Evolutionary conservation across 2,797 vertebrate genomes (phyloP).

Genomic region (Potorous gilbertii): DNA sequence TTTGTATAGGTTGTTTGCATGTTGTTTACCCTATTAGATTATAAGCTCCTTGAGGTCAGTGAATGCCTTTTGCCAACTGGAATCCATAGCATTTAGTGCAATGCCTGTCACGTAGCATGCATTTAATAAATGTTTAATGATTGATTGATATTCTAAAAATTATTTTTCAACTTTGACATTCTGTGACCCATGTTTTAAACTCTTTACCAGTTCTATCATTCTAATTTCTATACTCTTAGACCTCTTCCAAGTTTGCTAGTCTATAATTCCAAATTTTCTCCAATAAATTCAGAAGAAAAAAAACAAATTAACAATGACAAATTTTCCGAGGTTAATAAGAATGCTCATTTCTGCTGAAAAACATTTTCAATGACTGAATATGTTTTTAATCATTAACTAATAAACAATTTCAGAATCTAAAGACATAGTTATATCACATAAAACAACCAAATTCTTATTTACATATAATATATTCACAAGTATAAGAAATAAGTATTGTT

Average conservation of each 20-base stretch:
- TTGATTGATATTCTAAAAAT: background rate
- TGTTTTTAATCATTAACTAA: background rate
- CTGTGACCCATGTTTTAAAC: background rate
- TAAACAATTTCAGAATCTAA: background rate
- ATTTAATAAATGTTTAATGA: background rate
- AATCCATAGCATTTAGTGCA: background rate
- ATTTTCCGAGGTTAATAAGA: background rate
- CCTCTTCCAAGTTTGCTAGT: background rate
- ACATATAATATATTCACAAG: background rate
- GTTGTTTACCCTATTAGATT: background rate
- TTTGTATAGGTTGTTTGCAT: background rate
- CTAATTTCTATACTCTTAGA: background rate
- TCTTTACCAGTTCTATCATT: background rate
- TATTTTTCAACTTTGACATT: background rate
- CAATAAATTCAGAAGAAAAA: background rate
- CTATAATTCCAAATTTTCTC: background rate
- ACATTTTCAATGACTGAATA: background rate
- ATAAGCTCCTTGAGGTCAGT: background rate
- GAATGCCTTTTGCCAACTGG: background rate
- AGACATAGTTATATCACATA: background rate
- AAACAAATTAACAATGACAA: background rate
- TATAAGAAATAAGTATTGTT: slow-evolving; percentile 19
- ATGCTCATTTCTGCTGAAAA: background rate
- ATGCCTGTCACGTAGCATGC: background rate
- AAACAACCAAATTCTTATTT: slow-evolving; percentile 10